A percentile compares a stretch with the other conserved stretches of the same genome.
phyloP scores from a whole-genome alignment of 2,113 vertebrate genomes.

The Gavialis gangeticus region DNA sequence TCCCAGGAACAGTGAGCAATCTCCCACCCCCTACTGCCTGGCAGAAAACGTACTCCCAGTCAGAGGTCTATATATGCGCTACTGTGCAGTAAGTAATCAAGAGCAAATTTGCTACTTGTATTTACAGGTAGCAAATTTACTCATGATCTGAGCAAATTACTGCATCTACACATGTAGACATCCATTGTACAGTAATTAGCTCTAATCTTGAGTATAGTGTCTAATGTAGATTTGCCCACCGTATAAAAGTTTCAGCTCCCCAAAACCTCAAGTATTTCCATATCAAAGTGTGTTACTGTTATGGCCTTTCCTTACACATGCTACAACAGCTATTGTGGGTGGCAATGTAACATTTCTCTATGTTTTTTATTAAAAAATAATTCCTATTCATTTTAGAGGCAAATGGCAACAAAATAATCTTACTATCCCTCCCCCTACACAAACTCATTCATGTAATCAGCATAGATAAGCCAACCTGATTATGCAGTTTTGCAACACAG shows the following conservation, averaged over 20 bases:
- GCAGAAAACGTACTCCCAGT: no score
- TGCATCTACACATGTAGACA: no score
- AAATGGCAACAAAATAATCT: background rate
- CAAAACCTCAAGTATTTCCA: background rate
- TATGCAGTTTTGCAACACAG: background rate
- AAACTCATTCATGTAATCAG: background rate
- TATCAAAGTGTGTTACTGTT: background rate
- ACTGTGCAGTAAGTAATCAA: no score
- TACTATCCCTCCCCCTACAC: accelerated
- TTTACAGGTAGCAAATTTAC: no score
- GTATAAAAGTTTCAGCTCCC: background rate
- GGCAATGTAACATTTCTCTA: background rate
- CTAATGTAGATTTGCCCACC: no score
- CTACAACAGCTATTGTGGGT: background rate
- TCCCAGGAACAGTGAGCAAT: no score
- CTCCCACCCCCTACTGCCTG: no score
- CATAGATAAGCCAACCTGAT: background rate
- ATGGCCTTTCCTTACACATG: background rate
- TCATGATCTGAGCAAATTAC: no score
- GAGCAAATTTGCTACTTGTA: no score
- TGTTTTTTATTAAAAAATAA: background rate
- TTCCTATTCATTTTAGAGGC: background rate
- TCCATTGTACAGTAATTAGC: no score
- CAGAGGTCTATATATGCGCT: no score
- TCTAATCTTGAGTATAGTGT: no score